A percentile compares a stretch with the other conserved stretches of the same genome.
These are phyloP conservation scores for Eledona agricola DNA, from an alignment of 2,888 invertebrate genomes.

Conservation along the genomic window DNA sequence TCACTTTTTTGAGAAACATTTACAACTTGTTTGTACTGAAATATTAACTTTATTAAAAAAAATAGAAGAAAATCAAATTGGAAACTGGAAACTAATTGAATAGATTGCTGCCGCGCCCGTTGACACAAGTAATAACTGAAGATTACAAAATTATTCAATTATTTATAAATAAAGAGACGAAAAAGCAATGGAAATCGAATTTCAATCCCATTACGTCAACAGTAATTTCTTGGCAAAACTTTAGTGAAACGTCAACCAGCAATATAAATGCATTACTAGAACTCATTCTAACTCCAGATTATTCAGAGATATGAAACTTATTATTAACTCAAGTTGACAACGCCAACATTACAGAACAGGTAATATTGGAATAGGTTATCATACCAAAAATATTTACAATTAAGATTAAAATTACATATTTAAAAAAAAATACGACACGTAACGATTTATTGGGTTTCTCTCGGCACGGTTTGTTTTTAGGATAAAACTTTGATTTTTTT, in stretches of 20 bases:
- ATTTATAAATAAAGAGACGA: constrained; percentile 1
- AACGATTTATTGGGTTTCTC: neutral
- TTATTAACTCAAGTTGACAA: too few relatives aligned
- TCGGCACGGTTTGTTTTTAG: constrained; percentile 5
- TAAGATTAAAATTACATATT: neutral
- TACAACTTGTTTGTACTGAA: too few relatives aligned
- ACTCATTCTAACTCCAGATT: too few relatives aligned
- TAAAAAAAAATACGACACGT: neutral
- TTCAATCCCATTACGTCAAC: too few relatives aligned
- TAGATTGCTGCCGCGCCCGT: too few relatives aligned
- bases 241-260: constrained; percentile 1
- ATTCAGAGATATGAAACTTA: constrained; percentile 2
- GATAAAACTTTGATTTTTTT: constrained; percentile 6
- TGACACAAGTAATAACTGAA: too few relatives aligned
- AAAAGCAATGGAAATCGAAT: neutral
- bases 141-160: too few relatives aligned
- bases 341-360: too few relatives aligned
- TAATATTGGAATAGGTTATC: too few relatives aligned
- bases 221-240: neutral
- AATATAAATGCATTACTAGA: constrained; percentile 1
- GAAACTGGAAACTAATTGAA: neutral
- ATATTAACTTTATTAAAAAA: too few relatives aligned
- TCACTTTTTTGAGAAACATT: too few relatives aligned
- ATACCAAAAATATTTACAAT: too few relatives aligned
- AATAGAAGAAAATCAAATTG: neutral